Conservation (phyloP, 2,113 vertebrate genomes). For the Megaceryle torquata region DNA sequence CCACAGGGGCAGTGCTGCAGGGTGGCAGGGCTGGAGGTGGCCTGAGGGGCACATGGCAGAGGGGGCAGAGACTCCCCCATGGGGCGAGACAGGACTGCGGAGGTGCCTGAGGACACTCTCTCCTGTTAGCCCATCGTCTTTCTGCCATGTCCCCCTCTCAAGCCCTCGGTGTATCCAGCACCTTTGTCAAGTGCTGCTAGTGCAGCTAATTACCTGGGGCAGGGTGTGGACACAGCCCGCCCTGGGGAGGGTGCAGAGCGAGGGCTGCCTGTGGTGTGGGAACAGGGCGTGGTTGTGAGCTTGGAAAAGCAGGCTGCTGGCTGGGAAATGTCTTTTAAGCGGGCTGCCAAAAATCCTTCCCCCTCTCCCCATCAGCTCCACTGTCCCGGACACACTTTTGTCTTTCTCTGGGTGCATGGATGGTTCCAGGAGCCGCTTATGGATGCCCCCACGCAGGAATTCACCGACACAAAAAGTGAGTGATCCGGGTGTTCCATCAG, state of each 20-base stretch:
- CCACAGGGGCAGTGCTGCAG: neutral
- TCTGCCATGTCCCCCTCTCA: neutral
- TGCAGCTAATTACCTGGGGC: rapidly evolving
- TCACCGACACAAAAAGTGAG: rapidly evolving
- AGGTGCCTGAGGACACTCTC: neutral
- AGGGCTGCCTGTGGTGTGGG: neutral
- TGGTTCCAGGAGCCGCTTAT: neutral
- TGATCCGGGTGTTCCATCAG: rapidly evolving
- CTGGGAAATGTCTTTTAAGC: neutral
- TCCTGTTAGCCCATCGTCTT: rapidly evolving
- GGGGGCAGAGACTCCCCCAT: neutral
- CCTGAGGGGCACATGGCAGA: neutral
- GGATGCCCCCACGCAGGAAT: neutral
- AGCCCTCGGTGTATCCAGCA: neutral
- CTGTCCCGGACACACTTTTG: neutral
- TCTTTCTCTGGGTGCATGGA: neutral
- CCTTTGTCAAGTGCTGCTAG: neutral
- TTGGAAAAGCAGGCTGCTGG: neutral
- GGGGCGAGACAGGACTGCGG: neutral
- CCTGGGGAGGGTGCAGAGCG: rapidly evolving
- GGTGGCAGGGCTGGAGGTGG: neutral
- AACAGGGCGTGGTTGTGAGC: neutral
- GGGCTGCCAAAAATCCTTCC: neutral
- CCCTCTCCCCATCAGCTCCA: neutral
- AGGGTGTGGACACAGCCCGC: neutral